phyloP scores from a whole-genome alignment of 2,797 vertebrate genomes.

The Decapterus maruadsi region DNA sequence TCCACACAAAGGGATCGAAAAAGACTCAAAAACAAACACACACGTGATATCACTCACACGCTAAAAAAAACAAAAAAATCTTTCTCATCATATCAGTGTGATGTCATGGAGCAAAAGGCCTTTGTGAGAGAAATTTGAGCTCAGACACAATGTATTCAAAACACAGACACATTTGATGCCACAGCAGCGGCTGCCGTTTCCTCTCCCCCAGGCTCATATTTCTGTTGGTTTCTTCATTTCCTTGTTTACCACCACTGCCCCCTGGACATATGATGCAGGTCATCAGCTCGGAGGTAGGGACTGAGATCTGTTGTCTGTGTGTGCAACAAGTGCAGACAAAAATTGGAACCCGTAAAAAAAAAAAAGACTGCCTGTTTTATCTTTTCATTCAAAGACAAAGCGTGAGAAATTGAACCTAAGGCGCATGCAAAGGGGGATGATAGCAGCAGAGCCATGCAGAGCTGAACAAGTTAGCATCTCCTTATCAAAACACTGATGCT shows the following conservation, averaged over 20 bases:
- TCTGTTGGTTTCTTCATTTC: constrained; percentile 19
- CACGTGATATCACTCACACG: constrained; percentile 28
- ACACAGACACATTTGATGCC: constrained; percentile 18
- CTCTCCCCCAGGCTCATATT: constrained; percentile 4
- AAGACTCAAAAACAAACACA: constrained; percentile 9
- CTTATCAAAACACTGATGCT: background rate
- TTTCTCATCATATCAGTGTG: constrained; percentile 34
- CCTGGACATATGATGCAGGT: constrained; percentile 30
- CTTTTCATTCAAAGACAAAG: background rate
- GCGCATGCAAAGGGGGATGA: background rate
- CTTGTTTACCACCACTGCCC: constrained; percentile 16
- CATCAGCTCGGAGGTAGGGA: background rate
- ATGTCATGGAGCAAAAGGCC: constrained; percentile 48
- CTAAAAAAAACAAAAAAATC: constrained; percentile 30
- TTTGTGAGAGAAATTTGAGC: constrained; percentile 59
- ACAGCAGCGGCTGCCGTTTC: constrained; percentile 12
- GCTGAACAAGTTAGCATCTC: constrained; percentile 8
- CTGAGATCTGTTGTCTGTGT: constrained; percentile 3
- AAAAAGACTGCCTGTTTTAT: background rate
- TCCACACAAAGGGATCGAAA: constrained; percentile 19
- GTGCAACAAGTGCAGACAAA: constrained; percentile 20
- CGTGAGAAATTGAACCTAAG: background rate
- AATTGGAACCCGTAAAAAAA: background rate
- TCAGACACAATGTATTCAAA: constrained; percentile 43
- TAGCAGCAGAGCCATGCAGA: background rate